Conservation (phyloP, 2,113 vertebrate genomes). For the Jaculus jaculus region DNA sequence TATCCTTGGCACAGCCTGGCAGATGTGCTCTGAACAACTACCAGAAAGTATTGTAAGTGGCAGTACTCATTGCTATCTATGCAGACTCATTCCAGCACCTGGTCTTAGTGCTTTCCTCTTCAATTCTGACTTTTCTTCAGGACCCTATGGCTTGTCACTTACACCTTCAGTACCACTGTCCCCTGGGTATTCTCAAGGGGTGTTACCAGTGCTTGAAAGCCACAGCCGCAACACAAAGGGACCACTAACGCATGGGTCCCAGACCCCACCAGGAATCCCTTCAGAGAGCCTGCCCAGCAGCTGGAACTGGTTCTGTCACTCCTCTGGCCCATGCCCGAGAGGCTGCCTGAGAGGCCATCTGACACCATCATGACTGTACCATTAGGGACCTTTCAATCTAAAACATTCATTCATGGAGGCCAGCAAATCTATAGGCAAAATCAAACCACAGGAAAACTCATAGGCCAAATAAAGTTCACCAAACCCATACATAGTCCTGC, state of each 20-base stretch:
- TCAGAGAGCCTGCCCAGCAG: neutral
- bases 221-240: neutral
- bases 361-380: neutral
- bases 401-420: neutral
- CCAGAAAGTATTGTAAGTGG: slow-evolving; percentile 47
- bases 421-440: neutral
- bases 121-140: slow-evolving; percentile 75
- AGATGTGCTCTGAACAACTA: neutral
- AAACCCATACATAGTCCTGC: neutral
- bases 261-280: neutral
- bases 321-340: neutral
- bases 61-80: slow-evolving; percentile 57
- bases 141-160: neutral
- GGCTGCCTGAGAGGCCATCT: neutral
- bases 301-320: neutral
- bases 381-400: neutral
- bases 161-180: neutral
- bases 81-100: neutral
- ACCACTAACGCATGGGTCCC: neutral
- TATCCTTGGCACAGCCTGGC: neutral
- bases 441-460: neutral
- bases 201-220: neutral
- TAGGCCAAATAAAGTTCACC: neutral
- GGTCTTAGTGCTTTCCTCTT: slow-evolving; percentile 31
- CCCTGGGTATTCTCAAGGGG: accelerated